Conservation (phyloP, 2,113 vertebrate species). For the Antechinus flavipes region DNA sequence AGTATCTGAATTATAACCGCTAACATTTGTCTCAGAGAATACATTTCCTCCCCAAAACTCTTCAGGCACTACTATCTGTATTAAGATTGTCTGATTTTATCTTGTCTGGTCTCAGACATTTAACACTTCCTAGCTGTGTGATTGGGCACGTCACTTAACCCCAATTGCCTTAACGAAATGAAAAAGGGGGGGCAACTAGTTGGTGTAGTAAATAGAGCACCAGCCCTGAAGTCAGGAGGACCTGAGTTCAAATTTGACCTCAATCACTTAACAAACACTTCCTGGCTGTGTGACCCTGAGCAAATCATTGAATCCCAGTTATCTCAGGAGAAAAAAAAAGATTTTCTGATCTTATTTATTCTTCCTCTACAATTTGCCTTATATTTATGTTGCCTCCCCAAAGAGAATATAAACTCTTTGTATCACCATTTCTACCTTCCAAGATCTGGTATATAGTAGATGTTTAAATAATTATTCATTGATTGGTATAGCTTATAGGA, state of each 20-base stretch:
- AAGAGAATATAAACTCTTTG: neutral
- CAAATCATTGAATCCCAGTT: too few species aligned
- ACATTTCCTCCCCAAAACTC: neutral
- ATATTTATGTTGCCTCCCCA: neutral
- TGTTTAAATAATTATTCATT: neutral
- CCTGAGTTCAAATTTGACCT: too few species aligned
- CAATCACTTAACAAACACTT: too few species aligned
- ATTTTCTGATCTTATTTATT: neutral
- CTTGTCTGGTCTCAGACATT: too few species aligned
- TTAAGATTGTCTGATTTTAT: neutral
- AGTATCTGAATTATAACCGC: neutral
- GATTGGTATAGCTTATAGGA: neutral
- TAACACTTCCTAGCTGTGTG: too few species aligned
- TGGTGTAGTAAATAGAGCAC: too few species aligned
- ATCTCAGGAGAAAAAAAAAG: too few species aligned
- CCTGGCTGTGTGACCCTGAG: too few species aligned
- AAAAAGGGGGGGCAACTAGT: too few species aligned
- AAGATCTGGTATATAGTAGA: neutral
- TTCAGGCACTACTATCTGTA: neutral
- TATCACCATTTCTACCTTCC: neutral
- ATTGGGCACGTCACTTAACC: too few species aligned
- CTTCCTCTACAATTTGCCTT: neutral
- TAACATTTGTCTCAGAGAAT: neutral
- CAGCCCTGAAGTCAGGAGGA: too few species aligned
- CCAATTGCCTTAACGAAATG: too few species aligned